A percentile compares a stretch with the other conserved stretches of the same genome.
phyloP scores from a whole-genome alignment of 2,888 invertebrate genomes.

The Harpalus rufipes region DNA sequence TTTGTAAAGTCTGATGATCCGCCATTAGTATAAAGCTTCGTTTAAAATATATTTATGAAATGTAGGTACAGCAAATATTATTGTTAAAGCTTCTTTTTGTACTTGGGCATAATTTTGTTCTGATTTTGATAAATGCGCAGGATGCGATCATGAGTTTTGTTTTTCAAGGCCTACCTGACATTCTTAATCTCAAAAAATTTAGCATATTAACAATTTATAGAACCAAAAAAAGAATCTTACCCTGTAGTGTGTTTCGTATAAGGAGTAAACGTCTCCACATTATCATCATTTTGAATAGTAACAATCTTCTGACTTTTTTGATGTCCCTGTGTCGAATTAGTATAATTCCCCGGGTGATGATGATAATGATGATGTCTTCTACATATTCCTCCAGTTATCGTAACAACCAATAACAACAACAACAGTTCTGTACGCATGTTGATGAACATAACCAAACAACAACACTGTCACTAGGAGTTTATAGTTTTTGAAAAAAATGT shows the following conservation, averaged over 20 bases:
- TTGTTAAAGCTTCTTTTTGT: no score
- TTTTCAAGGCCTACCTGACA: no score
- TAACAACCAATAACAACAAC: conserved; percentile 23
- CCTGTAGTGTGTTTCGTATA: conserved; percentile 56
- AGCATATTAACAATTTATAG: not conserved
- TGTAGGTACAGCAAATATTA: no score
- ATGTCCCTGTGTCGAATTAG: not conserved
- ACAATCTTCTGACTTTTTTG: conserved; percentile 35
- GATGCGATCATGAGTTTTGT: no score
- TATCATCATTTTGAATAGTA: conserved; percentile 29
- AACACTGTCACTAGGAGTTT: no score
- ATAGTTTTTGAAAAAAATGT: no score
- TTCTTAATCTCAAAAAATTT: no score
- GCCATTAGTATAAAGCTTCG: no score
- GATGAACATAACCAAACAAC: not conserved
- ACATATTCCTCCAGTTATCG: conserved; percentile 2
- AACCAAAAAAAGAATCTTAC: conserved; percentile 3
- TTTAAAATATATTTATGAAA: no score
- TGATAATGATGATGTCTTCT: conserved; percentile 58
- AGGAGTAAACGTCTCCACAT: conserved; percentile 35
- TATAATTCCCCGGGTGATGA: conserved; percentile 39
- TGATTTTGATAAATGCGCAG: no score
- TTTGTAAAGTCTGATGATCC: no score
- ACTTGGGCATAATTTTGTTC: no score
- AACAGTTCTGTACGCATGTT: conserved; percentile 46